Conservation (phyloP, 2,113 vertebrate genomes). For the Marmota monax region DNA sequence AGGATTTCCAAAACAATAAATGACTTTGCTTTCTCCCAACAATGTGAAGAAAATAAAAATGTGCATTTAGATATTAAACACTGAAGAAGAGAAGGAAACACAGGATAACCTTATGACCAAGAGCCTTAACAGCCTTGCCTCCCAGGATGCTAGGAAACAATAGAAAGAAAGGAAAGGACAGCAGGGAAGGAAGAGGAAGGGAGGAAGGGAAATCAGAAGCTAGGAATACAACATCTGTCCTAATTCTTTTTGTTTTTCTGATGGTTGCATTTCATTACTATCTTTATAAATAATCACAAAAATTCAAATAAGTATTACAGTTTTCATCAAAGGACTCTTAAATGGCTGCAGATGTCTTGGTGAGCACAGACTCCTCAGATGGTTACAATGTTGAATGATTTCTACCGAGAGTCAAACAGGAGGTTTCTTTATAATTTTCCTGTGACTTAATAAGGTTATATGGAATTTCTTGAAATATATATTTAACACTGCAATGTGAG, state of each 20-base stretch:
- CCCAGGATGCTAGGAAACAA: background rate
- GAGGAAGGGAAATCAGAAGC: background rate
- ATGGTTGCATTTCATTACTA: slow-evolving; percentile 52
- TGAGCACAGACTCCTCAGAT: background rate
- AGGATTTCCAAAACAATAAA: slow-evolving; percentile 13
- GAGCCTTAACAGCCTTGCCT: background rate
- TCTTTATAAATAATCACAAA: slow-evolving; percentile 64
- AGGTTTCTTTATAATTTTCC: background rate
- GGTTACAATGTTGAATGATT: background rate
- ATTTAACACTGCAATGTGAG: slow-evolving; percentile 19
- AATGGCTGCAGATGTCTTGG: slow-evolving; percentile 20
- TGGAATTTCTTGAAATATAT: slow-evolving; percentile 34
- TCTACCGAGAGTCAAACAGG: background rate
- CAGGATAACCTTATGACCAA: background rate
- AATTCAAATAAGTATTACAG: slow-evolving; percentile 42
- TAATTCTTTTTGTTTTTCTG: slow-evolving; percentile 56
- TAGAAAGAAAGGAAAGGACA: background rate
- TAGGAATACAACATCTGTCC: background rate
- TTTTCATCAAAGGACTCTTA: slow-evolving; percentile 59
- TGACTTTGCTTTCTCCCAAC: background rate
- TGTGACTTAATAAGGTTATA: background rate
- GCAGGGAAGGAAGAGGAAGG: too few species aligned
- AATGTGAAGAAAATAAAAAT: background rate
- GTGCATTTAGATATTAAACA: background rate
- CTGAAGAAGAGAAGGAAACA: background rate